phyloP scores from a whole-genome alignment of 2,797 vertebrate genomes.

The Notolepis coatsorum region DNA sequence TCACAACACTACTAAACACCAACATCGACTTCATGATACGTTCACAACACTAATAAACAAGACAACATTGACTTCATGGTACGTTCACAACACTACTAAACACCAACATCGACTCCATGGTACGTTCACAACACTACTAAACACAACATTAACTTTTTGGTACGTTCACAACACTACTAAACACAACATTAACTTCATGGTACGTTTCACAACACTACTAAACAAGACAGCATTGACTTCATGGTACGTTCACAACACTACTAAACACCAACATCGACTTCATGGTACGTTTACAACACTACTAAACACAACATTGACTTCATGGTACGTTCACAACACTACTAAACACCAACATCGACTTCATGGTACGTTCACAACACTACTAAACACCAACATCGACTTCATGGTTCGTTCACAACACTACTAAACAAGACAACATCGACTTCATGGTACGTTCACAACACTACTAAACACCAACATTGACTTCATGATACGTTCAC shows the following conservation, averaged over 20 bases:
- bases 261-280: conserved; percentile 45
- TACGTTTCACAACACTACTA: no score
- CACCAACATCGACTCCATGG: conserved; percentile 35
- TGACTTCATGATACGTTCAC: conserved; percentile 91
- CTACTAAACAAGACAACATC: conserved; percentile 47
- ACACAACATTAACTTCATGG: conserved; percentile 34
- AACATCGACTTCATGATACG: conserved; percentile 35
- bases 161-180: conserved; percentile 54
- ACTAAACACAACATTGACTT: conserved; percentile 99
- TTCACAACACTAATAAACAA: no score
- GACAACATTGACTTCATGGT: conserved; percentile 99
- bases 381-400: conserved; percentile 98
- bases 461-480: conserved; percentile 98
- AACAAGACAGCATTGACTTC: conserved; percentile 98
- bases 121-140: no score
- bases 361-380: no score
- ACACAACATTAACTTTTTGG: conserved; percentile 99
- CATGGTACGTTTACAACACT: no score
- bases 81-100: conserved; percentile 33
- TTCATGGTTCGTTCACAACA: conserved; percentile 87
- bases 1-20: conserved; percentile 25
- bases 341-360: conserved; percentile 43
- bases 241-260: conserved; percentile 81
- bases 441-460: no score
- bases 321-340: conserved; percentile 82